These are phyloP conservation scores for Lasioglossum villosulum DNA, from an alignment of 2,888 invertebrate species.

Conservation along the genomic window DNA sequence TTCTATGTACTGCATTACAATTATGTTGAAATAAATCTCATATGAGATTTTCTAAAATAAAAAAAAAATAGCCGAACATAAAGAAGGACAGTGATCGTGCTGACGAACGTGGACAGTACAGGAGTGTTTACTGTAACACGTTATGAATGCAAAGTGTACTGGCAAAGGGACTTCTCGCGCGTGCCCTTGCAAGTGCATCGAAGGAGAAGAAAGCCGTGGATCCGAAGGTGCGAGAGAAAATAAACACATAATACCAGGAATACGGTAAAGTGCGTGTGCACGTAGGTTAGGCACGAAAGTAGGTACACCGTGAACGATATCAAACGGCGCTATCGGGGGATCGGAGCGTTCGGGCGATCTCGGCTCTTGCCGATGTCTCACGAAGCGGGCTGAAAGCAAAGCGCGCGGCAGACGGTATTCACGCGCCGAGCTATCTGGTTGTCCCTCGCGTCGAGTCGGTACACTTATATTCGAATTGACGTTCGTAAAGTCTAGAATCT, in stretches of 20 bases:
- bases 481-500: slow-evolving; percentile 50
- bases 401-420: slow-evolving; percentile 83
- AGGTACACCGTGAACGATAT: slow-evolving; percentile 58
- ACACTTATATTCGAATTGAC: slow-evolving; percentile 58
- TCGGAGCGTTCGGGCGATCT: slow-evolving; percentile 75
- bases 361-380: slow-evolving; percentile 77
- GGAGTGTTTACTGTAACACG: too few species aligned
- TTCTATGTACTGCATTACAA: too few species aligned
- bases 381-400: slow-evolving; percentile 79
- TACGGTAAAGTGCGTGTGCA: slow-evolving; percentile 43
- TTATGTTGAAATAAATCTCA: too few species aligned
- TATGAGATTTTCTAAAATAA: too few species aligned
- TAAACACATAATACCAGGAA: slow-evolving; percentile 43
- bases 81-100: too few species aligned
- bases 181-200: slow-evolving; percentile 12
- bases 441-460: slow-evolving; percentile 61
- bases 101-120: too few species aligned
- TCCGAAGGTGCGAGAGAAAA: slow-evolving; percentile 5
- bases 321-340: slow-evolving; percentile 63
- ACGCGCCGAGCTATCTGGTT: slow-evolving; percentile 82
- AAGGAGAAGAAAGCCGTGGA: slow-evolving; percentile 1
- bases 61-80: too few species aligned
- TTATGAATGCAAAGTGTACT: too few species aligned
- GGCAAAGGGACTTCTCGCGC: background rate
- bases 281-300: slow-evolving; percentile 56